Base-by-base conservation (phyloP, 2,797 vertebrate genomes). In the Sebastes wilsoni region DNA sequence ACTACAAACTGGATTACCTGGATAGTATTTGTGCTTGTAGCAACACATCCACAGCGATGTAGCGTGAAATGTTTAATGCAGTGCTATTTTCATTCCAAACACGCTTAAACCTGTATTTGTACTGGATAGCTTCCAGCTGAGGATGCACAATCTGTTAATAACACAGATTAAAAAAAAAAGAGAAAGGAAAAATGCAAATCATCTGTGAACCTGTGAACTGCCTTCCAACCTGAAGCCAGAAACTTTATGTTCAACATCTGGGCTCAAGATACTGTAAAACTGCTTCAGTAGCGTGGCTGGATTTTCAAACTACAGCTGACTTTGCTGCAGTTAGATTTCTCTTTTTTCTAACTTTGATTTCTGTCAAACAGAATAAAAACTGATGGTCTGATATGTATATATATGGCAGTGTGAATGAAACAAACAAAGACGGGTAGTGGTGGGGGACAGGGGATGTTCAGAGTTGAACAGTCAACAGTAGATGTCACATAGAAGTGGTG, bases 161-260 rank as follows among this genome's bases (percentile, higher is more conserved):
- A 75, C 9, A 9, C 59, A 30, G 22, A 77, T 58, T 28, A 2
- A 18, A 34, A 23, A 11, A 77, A 34, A 23, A 8, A 77, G n/a
- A 36, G 12, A 27, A 64, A 22, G 1, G 5, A 36, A 54, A 16
- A 28, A 10, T 11, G 11, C n/a, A 32, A 1, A 64, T 7, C 14
- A 27, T 64, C 54, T 46, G 14, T 46, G 42, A 46, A 46, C 42
- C 42, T 0, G 36, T 42, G 20, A 67, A 4, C 30, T 61, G 27
- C 16, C 3, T 13, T 59, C 54, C 38, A 73, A 79, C 70, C 46
- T 10, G 18, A 16, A 80, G 59, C 64, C 77, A 73, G 65, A 76
- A 32, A 56, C 23, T 67, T 62, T 72, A 20, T 23, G 59, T 3
- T 49, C 58, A 72, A 75, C 66, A 78, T 68, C 81, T 86, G 77